Percentiles rank a stretch among this genome's conserved stretches.
Evolutionary conservation across 2,113 vertebrate genomes (phyloP).

Genomic region (Rhinoderma darwinii): DNA sequence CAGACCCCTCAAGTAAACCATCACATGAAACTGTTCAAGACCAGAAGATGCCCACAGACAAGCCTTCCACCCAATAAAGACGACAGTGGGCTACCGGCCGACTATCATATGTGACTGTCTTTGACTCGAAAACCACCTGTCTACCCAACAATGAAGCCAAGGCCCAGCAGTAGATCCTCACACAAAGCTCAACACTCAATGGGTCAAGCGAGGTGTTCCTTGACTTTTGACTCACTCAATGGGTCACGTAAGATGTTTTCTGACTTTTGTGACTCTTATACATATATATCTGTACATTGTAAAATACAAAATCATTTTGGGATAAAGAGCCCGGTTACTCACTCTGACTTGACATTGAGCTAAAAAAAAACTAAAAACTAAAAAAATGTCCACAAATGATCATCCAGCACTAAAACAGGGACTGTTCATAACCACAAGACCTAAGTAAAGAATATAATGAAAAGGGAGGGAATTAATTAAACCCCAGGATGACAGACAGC

Average conservation of each 20-base stretch:
- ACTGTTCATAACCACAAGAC: background rate
- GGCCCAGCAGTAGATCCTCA: background rate
- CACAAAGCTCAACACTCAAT: too few relatives aligned
- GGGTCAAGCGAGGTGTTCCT: background rate
- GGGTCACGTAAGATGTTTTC: background rate
- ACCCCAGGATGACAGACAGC: slow-evolving; percentile 41
- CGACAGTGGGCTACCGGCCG: too few relatives aligned
- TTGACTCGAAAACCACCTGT: background rate
- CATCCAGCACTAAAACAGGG: background rate
- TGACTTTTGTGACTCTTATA: background rate
- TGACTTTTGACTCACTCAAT: background rate
- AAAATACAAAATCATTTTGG: background rate
- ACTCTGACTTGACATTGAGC: background rate
- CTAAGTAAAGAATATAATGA: slow-evolving; percentile 23
- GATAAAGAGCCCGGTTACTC: background rate
- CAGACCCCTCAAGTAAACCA: background rate
- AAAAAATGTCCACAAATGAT: background rate
- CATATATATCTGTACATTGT: background rate
- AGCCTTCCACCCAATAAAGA: too few relatives aligned
- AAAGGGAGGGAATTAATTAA: slow-evolving; percentile 30
- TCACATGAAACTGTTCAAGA: background rate
- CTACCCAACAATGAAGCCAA: background rate
- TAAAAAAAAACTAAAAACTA: background rate
- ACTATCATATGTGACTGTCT: background rate
- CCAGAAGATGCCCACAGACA: too few relatives aligned